Percentiles rank a stretch among this genome's conserved stretches.
phyloP scores from a whole-genome alignment of 2,113 vertebrate species.

The Calyptomena viridis region DNA sequence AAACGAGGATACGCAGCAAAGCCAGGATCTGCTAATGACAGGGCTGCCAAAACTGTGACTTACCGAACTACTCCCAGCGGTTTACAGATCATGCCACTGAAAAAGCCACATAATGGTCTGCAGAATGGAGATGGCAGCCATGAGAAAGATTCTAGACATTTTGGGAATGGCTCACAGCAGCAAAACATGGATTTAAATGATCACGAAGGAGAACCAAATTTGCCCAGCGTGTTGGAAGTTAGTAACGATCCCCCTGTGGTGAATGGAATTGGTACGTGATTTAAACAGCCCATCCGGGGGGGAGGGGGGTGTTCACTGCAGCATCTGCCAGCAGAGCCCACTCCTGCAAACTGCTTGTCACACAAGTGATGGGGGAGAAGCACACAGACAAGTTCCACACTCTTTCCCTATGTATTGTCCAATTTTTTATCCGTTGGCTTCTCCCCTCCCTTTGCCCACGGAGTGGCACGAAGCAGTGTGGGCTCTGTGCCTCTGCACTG shows the following conservation, averaged over 20 bases:
- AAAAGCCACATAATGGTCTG: constrained; percentile 83
- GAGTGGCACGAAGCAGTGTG: not conserved
- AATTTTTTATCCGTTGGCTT: not conserved
- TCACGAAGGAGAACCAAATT: constrained; percentile 74
- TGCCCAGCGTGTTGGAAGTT: constrained; percentile 73
- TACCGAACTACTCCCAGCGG: constrained; percentile 86
- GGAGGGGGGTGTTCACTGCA: not conserved
- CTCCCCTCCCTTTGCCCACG: not conserved
- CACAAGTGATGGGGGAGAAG: not conserved
- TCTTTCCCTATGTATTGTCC: not conserved
- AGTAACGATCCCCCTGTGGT: constrained; percentile 72
- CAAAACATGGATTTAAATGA: constrained; percentile 75
- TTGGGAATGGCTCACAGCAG: constrained; percentile 82
- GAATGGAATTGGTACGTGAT: constrained; percentile 85
- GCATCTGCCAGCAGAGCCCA: not conserved
- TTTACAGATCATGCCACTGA: constrained; percentile 86
- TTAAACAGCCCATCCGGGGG: not conserved
- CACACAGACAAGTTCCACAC: not conserved
- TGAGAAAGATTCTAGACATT: constrained; percentile 78
- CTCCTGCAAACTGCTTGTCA: not conserved
- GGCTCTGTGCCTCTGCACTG: not conserved
- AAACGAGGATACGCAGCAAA: constrained; percentile 79
- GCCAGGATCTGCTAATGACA: constrained; percentile 75
- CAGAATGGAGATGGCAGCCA: constrained; percentile 83
- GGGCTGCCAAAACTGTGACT: constrained; percentile 84